Conservation (phyloP, 2,888 invertebrate species). For the Andrena praecox region DNA sequence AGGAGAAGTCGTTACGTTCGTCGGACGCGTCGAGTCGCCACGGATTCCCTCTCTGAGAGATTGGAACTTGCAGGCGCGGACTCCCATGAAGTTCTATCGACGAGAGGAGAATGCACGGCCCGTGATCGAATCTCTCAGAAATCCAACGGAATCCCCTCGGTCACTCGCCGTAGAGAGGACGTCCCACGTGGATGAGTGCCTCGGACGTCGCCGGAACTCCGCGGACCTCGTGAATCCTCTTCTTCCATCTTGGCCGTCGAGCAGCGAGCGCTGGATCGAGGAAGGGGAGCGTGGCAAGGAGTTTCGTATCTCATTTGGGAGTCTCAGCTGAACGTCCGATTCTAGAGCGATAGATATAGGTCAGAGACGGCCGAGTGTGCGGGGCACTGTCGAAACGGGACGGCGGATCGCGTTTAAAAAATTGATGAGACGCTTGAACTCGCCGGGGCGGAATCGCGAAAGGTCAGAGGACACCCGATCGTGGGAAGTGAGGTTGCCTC, state of each 20-base stretch:
- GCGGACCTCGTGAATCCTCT: too few relatives aligned
- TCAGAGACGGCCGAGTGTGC: background rate
- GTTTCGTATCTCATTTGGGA: background rate
- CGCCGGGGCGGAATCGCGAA: constrained; percentile 24
- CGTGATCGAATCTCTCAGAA: background rate
- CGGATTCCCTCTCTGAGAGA: background rate
- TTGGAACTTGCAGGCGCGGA: background rate
- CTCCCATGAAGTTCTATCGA: background rate
- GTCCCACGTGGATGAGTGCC: background rate
- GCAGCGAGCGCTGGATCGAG: background rate
- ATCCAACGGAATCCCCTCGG: too few relatives aligned
- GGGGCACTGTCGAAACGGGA: constrained; percentile 8
- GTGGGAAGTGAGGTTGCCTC: background rate
- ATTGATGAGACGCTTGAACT: constrained; percentile 30
- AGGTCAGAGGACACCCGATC: constrained; percentile 37
- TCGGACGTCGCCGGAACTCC: too few relatives aligned
- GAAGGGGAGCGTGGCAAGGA: background rate
- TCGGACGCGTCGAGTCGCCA: background rate
- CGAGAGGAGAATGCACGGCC: background rate
- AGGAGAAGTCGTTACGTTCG: background rate
- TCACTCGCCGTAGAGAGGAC: background rate
- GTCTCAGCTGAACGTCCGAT: background rate
- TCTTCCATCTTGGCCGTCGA: too few relatives aligned
- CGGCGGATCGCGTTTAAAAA: constrained; percentile 25
- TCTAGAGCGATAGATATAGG: background rate